Conservation (phyloP, 1,140 invertebrate genomes). For the Venturia canescens region DNA sequence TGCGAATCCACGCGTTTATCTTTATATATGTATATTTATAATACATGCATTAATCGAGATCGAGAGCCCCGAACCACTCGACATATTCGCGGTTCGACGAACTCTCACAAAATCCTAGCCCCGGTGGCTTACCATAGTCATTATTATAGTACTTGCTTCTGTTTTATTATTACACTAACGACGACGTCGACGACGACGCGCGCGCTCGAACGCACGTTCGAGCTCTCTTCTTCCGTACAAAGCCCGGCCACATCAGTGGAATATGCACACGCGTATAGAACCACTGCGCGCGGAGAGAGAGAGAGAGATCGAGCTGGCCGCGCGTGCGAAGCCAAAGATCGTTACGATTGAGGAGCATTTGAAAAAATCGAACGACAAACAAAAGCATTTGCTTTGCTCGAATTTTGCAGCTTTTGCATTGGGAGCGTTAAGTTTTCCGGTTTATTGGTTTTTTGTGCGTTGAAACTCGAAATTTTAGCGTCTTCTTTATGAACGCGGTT, state of each 20-base stretch:
- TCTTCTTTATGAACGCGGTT: too few species aligned
- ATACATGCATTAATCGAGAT: conserved; percentile 38
- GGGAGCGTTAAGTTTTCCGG: neutral
- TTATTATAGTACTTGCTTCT: conserved; percentile 65
- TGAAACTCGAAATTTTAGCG: too few species aligned
- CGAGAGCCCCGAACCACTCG: conserved; percentile 66
- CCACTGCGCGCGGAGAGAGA: too few species aligned
- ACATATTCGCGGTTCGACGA: conserved; percentile 69
- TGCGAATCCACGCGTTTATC: too few species aligned
- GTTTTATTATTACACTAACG: conserved; percentile 65
- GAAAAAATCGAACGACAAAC: neutral
- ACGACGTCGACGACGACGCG: conserved; percentile 62
- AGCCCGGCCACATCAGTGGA: conserved; percentile 24
- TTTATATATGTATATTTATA: neutral
- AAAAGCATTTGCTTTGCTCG: neutral
- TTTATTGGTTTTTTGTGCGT: too few species aligned
- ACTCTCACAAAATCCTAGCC: conserved; percentile 71
- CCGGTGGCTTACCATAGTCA: conserved; percentile 52
- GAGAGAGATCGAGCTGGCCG: neutral
- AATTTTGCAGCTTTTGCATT: neutral
- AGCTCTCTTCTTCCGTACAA: conserved; percentile 61
- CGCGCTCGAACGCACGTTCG: conserved; percentile 41
- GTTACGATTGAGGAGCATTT: neutral
- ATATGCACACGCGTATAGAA: neutral
- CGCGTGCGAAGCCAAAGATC: neutral